These are phyloP conservation scores for Prinia subflava DNA, from an alignment of 2,113 vertebrate species.

Conservation along the genomic window DNA sequence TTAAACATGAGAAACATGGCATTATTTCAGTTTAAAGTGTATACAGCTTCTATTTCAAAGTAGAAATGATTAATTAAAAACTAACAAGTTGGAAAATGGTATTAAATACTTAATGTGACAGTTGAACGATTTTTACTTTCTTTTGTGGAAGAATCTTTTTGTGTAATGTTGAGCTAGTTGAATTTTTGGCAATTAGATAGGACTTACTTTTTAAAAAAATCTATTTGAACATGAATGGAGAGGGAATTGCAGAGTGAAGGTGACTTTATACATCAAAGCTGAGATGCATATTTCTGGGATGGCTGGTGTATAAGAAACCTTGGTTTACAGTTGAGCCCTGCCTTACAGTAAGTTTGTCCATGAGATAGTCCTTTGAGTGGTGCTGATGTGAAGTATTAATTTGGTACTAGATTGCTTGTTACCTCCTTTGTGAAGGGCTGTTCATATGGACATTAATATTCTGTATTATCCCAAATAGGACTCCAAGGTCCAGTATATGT, in stretches of 20 bases:
- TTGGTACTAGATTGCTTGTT: background rate
- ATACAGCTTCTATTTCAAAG: background rate
- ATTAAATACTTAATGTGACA: background rate
- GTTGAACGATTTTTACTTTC: background rate
- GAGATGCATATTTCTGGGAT: background rate
- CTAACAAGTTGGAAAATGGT: background rate
- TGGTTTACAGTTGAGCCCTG: background rate
- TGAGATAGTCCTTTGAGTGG: background rate
- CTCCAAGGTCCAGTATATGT: background rate
- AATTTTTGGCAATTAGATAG: background rate
- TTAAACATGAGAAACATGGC: background rate
- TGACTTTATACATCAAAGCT: background rate
- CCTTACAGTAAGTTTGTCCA: background rate
- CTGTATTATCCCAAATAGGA: background rate
- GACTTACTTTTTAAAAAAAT: background rate
- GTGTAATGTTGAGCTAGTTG: background rate
- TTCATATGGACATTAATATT: background rate
- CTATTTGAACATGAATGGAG: background rate
- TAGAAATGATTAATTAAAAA: background rate
- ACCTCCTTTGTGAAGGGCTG: background rate
- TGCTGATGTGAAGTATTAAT: background rate
- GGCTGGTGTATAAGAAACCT: background rate
- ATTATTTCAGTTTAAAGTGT: background rate
- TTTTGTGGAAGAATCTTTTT: background rate
- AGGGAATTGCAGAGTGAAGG: background rate